Percentiles rank a stretch among this genome's conserved stretches.
Evolutionary conservation across 2,113 vertebrate species (phyloP).

Genomic region (Falco punctatus): DNA sequence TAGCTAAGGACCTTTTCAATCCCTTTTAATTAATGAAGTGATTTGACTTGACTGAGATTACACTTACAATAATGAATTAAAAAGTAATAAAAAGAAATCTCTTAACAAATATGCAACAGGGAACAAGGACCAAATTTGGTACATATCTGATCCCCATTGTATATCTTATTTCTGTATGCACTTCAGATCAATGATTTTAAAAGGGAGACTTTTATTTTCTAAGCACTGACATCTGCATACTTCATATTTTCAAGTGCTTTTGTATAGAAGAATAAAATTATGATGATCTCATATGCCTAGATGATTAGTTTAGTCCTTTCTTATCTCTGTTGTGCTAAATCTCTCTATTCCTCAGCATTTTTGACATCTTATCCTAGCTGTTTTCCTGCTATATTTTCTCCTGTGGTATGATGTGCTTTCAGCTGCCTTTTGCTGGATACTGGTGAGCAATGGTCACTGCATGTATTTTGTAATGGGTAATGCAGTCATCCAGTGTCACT

Average conservation of each 20-base stretch:
- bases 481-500: background rate
- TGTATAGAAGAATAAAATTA: background rate
- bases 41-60: constrained; percentile 85
- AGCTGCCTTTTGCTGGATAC: background rate
- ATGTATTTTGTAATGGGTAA: background rate
- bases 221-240: background rate
- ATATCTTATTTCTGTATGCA: background rate
- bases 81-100: constrained; percentile 73
- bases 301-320: background rate
- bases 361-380: background rate
- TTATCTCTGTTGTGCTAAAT: background rate
- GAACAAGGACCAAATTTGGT: background rate
- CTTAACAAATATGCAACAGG: constrained; percentile 44
- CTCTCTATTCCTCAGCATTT: background rate
- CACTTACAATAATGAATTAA: constrained; percentile 81
- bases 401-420: background rate
- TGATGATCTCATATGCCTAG: background rate
- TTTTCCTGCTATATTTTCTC: background rate
- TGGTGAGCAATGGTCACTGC: background rate
- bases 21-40: constrained; percentile 93
- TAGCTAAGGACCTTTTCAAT: constrained; percentile 88
- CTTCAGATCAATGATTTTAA: background rate
- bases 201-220: constrained; percentile 13
- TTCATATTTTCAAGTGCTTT: background rate
- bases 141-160: background rate